Conservation (phyloP, 2,113 vertebrate genomes). For the Menura novaehollandiae region DNA sequence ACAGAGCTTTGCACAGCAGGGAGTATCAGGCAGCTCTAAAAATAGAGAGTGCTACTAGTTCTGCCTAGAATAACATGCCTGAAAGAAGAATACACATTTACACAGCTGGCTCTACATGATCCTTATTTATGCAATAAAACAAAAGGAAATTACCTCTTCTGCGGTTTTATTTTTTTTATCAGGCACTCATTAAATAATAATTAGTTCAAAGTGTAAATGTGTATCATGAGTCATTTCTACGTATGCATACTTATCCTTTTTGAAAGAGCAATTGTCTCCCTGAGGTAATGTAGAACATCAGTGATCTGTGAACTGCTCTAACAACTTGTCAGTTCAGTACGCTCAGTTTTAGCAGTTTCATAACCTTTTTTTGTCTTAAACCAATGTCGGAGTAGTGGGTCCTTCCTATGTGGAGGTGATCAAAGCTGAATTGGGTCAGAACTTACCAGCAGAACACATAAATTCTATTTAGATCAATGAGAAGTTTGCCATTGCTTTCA, state of each 20-base stretch:
- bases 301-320: not conserved
- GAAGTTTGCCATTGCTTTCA: not conserved
- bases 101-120: constrained; percentile 47
- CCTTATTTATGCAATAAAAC: constrained; percentile 17
- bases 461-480: not conserved
- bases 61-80: constrained; percentile 44
- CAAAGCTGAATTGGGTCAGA: not conserved
- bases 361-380: not conserved
- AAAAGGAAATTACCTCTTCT: constrained; percentile 61
- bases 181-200: constrained; percentile 38
- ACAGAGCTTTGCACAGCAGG: not conserved
- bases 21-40: constrained; percentile 31
- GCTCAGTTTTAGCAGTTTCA: not conserved
- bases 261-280: not conserved
- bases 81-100: constrained; percentile 56
- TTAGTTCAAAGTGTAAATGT: constrained; percentile 47
- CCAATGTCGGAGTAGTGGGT: not conserved
- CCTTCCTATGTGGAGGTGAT: not conserved
- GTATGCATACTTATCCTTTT: not conserved
- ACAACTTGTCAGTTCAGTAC: not conserved
- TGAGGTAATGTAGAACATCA: not conserved
- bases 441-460: not conserved
- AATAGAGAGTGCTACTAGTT: not conserved
- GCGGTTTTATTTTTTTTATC: constrained; percentile 12
- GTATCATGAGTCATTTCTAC: constrained; percentile 11